These are phyloP conservation scores for Peromyscus polionotus DNA, from an alignment of 2,113 vertebrate species.

Conservation along the genomic window DNA sequence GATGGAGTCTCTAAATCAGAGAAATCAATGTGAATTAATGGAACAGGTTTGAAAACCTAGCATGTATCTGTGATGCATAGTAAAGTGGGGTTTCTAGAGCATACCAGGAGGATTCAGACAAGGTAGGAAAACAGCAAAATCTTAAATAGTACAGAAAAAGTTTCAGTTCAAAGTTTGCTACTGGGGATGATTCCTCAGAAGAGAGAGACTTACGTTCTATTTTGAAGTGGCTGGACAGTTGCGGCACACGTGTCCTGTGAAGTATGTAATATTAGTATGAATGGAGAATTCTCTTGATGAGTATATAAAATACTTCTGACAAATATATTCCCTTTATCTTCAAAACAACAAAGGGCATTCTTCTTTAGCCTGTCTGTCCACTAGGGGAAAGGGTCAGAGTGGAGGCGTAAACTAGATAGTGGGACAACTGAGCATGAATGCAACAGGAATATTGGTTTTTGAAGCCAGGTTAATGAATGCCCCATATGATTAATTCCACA, in stretches of 20 bases:
- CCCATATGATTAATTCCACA: not conserved
- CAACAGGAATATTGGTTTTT: constrained; percentile 29
- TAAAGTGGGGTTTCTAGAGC: not conserved
- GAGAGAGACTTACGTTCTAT: not conserved
- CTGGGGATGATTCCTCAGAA: not conserved
- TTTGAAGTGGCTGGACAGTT: constrained; percentile 21
- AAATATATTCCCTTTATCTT: not conserved
- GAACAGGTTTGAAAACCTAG: not conserved
- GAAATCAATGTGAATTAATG: constrained; percentile 17
- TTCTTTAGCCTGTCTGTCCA: constrained; percentile 24
- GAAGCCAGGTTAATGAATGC: constrained; percentile 10
- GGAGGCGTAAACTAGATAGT: constrained; percentile 32
- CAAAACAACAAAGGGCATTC: not conserved
- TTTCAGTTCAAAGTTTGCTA: not conserved
- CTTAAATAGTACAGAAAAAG: constrained; percentile 6
- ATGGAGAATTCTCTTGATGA: constrained; percentile 45
- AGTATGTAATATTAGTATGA: not conserved
- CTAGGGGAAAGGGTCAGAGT: constrained; percentile 9
- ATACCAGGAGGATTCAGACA: not conserved
- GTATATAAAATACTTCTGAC: not conserved
- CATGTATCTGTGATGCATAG: not conserved
- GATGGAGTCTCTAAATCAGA: not conserved
- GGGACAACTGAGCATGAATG: not conserved
- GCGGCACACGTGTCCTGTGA: not conserved
- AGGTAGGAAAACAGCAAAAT: constrained; percentile 8